Evolutionary conservation across 2,888 invertebrate species (phyloP).

Genomic region (Cryptus armator): DNA sequence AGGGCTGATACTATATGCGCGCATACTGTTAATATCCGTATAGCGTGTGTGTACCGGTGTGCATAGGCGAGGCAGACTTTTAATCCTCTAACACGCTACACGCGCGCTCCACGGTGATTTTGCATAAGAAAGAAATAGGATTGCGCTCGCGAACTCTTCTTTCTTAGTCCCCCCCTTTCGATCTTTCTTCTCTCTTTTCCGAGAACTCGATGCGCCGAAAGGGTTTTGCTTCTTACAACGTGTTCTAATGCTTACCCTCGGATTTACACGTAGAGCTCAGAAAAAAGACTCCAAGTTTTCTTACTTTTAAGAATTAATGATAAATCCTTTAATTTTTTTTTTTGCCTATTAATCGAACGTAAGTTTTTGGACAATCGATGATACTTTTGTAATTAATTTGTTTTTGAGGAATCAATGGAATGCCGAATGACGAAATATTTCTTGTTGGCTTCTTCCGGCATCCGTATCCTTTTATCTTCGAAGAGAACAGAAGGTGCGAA

Average conservation of each 20-base stretch:
- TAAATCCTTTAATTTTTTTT: no score
- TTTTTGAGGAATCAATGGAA: background rate
- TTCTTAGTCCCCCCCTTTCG: conserved; percentile 22
- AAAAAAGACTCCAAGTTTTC: background rate
- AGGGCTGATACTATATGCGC: conserved; percentile 29
- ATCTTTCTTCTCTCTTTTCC: conserved; percentile 22
- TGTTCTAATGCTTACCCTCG: background rate
- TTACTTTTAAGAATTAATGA: no score
- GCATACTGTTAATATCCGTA: conserved; percentile 42
- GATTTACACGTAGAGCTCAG: background rate
- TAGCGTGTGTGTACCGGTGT: conserved; percentile 37
- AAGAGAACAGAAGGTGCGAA: conserved; percentile 1
- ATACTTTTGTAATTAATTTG: no score
- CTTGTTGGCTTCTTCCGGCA: background rate
- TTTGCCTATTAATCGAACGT: no score
- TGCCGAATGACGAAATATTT: background rate
- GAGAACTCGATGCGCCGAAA: conserved; percentile 37
- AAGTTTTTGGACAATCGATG: background rate
- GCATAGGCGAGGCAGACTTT: conserved; percentile 76
- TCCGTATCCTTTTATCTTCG: background rate
- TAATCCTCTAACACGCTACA: conserved; percentile 83
- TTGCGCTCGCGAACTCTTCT: conserved; percentile 70
- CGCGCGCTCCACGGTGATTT: conserved; percentile 78
- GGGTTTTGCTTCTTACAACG: conserved; percentile 20
- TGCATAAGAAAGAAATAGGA: conserved; percentile 84